Evolutionary conservation across 2,888 invertebrate genomes (phyloP).

Genomic region (Scotopteryx bipunctaria): DNA sequence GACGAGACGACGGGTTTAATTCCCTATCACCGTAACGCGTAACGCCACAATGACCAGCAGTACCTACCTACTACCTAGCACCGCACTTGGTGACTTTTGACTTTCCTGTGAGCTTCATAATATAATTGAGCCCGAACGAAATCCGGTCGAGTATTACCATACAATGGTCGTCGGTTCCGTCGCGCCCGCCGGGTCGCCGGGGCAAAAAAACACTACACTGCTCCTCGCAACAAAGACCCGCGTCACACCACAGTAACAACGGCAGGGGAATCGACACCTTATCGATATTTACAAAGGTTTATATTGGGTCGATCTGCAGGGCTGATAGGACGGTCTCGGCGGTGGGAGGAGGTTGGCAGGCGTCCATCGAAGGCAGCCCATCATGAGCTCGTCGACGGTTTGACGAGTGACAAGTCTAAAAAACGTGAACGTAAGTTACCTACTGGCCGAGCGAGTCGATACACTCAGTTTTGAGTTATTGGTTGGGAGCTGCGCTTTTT

Average conservation of each 20-base stretch:
- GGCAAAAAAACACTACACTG: conserved; percentile 81
- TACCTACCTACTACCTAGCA: conserved; percentile 5
- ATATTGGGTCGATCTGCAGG: conserved; percentile 16
- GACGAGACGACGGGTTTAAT: conserved; percentile 35
- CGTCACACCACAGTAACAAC: conserved; percentile 13
- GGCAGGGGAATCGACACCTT: conserved; percentile 40
- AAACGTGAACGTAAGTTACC: conserved; percentile 75
- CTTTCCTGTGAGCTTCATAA: conserved; percentile 81
- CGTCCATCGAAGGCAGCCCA: conserved; percentile 79
- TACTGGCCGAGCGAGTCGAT: conserved; percentile 57
- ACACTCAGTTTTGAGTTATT: conserved; percentile 76
- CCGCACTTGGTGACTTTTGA: conserved; percentile 72
- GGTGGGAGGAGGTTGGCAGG: conserved; percentile 67
- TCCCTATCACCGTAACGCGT: conserved; percentile 57
- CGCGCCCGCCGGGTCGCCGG: conserved; percentile 78
- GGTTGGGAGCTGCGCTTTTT: conserved; percentile 54
- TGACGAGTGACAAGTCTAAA: conserved; percentile 80
- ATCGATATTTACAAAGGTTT: conserved; percentile 11
- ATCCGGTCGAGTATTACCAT: conserved; percentile 81
- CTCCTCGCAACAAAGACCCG: conserved; percentile 39
- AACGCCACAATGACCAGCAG: conserved; percentile 62
- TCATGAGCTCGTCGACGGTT: conserved; percentile 76
- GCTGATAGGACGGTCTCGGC: conserved; percentile 40
- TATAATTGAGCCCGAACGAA: conserved; percentile 82
- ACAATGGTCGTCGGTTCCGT: conserved; percentile 80